Evolutionary conservation across 2,797 vertebrate genomes (phyloP).

Genomic region (Pagetopsis macropterus): DNA sequence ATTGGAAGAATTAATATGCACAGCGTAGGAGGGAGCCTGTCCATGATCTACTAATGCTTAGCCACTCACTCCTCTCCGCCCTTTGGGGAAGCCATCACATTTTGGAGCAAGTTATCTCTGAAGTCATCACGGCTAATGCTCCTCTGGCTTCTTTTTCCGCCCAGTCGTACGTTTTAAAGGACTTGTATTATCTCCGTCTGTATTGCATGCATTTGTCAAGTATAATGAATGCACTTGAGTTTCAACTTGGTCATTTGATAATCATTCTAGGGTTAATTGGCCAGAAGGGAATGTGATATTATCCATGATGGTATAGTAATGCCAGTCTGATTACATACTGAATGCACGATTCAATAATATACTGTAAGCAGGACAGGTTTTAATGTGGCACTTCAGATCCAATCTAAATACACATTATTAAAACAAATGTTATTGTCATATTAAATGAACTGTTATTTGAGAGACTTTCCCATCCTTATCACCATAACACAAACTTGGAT

Average conservation of each 20-base stretch:
- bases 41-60: constrained; percentile 67
- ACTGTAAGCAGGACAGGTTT: constrained; percentile 19
- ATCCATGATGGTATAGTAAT: constrained; percentile 55
- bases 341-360: constrained; percentile 44
- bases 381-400: constrained; percentile 16
- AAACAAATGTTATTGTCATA: neutral
- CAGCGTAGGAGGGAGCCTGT: constrained; percentile 61
- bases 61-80: constrained; percentile 52
- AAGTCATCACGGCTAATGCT: constrained; percentile 66
- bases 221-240: constrained; percentile 56
- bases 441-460: constrained; percentile 4
- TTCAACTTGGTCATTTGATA: constrained; percentile 53
- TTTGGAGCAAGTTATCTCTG: constrained; percentile 52
- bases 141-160: constrained; percentile 11
- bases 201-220: constrained; percentile 58
- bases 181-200: constrained; percentile 38
- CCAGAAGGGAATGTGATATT: constrained; percentile 52
- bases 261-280: constrained; percentile 63
- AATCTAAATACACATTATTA: neutral
- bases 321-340: constrained; percentile 41
- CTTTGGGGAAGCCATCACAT: constrained; percentile 55
- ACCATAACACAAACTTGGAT: neutral
- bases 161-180: constrained; percentile 44
- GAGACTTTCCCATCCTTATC: neutral
- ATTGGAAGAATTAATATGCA: constrained; percentile 78